Evolutionary conservation across 2,113 vertebrate genomes (phyloP).

Genomic region (Odontophorus gujanensis): DNA sequence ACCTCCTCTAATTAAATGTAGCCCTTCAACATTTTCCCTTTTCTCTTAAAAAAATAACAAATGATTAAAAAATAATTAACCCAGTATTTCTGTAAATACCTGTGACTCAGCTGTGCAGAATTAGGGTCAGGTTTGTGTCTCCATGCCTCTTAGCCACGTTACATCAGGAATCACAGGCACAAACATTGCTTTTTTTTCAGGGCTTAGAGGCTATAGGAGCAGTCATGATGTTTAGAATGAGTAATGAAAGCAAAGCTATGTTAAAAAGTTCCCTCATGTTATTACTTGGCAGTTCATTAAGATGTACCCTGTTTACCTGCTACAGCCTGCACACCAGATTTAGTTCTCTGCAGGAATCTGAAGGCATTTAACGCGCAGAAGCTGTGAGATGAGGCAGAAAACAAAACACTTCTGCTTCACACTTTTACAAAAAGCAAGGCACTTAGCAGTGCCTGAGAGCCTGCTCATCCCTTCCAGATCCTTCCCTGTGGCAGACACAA

Average conservation of each 20-base stretch:
- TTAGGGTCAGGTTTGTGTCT: neutral
- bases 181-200: neutral
- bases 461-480: conserved; percentile 6
- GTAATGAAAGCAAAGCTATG: conserved; percentile 4
- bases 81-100: neutral
- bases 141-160: neutral
- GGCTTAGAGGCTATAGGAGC: neutral
- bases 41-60: neutral
- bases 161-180: neutral
- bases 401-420: conserved; percentile 58
- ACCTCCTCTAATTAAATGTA: neutral
- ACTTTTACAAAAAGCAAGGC: conserved; percentile 25
- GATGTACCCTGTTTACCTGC: conserved; percentile 46
- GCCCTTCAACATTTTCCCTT: neutral
- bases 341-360: conserved; percentile 45
- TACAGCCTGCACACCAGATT: conserved; percentile 14
- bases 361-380: conserved; percentile 44
- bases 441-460: conserved; percentile 19
- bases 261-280: conserved; percentile 21
- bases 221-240: neutral
- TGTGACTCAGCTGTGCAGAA: neutral
- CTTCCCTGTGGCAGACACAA: neutral
- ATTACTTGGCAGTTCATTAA: conserved; percentile 45
- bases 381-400: conserved; percentile 51
- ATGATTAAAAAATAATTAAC: neutral